These are phyloP conservation scores for Phortica okadai DNA, from an alignment of 2,888 invertebrate species.

Conservation along the genomic window DNA sequence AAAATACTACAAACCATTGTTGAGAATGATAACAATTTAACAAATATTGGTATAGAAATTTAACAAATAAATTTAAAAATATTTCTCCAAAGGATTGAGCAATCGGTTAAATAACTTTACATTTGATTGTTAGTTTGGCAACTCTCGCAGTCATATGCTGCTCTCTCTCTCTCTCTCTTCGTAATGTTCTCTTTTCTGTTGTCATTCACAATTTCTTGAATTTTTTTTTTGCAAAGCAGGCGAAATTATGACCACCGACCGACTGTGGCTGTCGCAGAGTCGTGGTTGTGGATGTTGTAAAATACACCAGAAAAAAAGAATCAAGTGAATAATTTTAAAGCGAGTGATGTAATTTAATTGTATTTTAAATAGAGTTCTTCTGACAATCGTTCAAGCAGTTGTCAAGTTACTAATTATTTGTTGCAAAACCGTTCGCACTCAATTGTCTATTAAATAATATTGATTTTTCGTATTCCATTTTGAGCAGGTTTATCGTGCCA, in stretches of 20 bases:
- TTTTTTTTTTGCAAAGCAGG: slow-evolving; percentile 21
- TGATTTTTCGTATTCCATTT: slow-evolving; percentile 68
- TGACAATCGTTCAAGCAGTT: background rate
- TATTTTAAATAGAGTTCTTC: background rate
- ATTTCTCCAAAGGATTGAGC: no score
- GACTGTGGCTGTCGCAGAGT: slow-evolving; percentile 10
- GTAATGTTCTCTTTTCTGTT: slow-evolving; percentile 26
- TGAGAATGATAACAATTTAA: no score
- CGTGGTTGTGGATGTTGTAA: slow-evolving; percentile 22
- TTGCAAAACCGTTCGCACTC: slow-evolving; percentile 3
- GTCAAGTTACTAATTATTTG: background rate
- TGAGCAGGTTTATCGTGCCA: slow-evolving; percentile 45
- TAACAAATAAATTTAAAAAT: background rate
- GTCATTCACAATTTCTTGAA: slow-evolving; percentile 26
- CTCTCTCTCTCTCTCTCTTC: slow-evolving; percentile 12
- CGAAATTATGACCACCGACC: slow-evolving; percentile 27
- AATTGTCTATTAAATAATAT: slow-evolving; percentile 66
- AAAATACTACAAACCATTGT: background rate
- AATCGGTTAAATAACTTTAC: background rate
- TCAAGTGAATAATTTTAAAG: slow-evolving; percentile 19
- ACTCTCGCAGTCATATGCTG: slow-evolving; percentile 27
- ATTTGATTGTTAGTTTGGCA: slow-evolving; percentile 9
- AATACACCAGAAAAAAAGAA: slow-evolving; percentile 9
- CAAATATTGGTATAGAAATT: no score
- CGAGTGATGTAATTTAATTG: slow-evolving; percentile 26